These are phyloP conservation scores for Bombus breviceps DNA, from an alignment of 1,140 invertebrate genomes.

Conservation along the genomic window DNA sequence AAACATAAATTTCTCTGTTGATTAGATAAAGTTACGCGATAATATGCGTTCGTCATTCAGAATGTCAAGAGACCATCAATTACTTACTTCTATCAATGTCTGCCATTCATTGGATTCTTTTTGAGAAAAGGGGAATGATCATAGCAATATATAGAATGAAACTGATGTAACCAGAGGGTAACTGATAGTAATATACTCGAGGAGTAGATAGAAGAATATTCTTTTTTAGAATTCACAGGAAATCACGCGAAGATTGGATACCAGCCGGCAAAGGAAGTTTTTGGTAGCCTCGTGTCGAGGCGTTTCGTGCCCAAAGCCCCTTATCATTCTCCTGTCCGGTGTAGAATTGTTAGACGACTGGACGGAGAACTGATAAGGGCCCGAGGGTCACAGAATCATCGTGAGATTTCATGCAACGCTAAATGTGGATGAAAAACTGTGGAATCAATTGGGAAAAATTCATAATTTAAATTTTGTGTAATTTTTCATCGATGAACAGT, in stretches of 20 bases:
- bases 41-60: background rate
- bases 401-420: slow-evolving; percentile 55
- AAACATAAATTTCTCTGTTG: slow-evolving; percentile 36
- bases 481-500: background rate
- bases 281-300: slow-evolving; percentile 6
- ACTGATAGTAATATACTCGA: background rate
- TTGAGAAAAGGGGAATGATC: too few relatives aligned
- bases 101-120: background rate
- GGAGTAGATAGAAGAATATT: background rate
- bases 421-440: background rate
- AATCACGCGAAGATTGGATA: background rate
- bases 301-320: slow-evolving; percentile 83
- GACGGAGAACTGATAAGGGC: slow-evolving; percentile 91
- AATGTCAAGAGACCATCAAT: background rate
- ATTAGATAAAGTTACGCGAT: slow-evolving; percentile 41
- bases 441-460: background rate
- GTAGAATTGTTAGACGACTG: slow-evolving; percentile 85
- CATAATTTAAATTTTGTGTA: background rate
- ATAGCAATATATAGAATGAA: too few relatives aligned
- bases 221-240: background rate
- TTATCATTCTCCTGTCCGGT: slow-evolving; percentile 90
- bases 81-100: background rate
- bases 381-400: slow-evolving; percentile 84
- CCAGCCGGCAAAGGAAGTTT: background rate
- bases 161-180: background rate